phyloP scores from a whole-genome alignment of 1,140 invertebrate species.

The Drosophila orena region DNA sequence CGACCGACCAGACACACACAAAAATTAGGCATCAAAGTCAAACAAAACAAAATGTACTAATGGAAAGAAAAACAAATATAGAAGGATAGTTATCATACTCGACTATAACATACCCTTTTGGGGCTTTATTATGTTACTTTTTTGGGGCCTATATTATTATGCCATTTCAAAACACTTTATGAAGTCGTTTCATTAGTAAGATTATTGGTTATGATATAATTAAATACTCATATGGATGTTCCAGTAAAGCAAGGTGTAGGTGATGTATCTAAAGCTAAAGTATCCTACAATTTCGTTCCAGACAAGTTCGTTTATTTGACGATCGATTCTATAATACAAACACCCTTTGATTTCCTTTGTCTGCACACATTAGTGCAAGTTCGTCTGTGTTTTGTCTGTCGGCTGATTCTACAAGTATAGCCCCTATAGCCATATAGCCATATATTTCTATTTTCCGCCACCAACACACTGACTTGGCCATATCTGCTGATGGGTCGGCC shows the following conservation, averaged over 20 bases:
- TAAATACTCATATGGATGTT: not conserved
- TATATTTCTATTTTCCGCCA: constrained; percentile 25
- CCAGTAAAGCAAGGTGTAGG: not conserved
- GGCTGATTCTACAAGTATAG: constrained; percentile 8
- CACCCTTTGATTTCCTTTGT: constrained; percentile 2
- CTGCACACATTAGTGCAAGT: constrained; percentile 20
- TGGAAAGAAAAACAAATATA: constrained; percentile 20
- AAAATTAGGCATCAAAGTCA: constrained; percentile 52
- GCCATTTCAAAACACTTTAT: not conserved
- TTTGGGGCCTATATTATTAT: too few species aligned
- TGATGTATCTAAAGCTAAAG: too few species aligned
- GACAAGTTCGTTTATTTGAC: not conserved
- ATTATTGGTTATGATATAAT: not conserved
- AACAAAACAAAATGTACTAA: constrained; percentile 23
- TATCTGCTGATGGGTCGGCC: constrained; percentile 25
- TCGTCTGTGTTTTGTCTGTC: constrained; percentile 45
- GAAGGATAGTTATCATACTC: not conserved
- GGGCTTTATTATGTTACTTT: too few species aligned
- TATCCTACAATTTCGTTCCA: not conserved
- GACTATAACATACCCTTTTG: constrained; percentile 11
- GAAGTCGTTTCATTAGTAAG: not conserved
- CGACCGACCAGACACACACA: constrained; percentile 41
- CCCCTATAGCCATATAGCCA: constrained; percentile 7
- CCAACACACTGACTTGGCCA: constrained; percentile 18
- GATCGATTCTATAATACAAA: not conserved